Conservation (phyloP, 2,113 vertebrate species). For the Glaucidium brasilianum region DNA sequence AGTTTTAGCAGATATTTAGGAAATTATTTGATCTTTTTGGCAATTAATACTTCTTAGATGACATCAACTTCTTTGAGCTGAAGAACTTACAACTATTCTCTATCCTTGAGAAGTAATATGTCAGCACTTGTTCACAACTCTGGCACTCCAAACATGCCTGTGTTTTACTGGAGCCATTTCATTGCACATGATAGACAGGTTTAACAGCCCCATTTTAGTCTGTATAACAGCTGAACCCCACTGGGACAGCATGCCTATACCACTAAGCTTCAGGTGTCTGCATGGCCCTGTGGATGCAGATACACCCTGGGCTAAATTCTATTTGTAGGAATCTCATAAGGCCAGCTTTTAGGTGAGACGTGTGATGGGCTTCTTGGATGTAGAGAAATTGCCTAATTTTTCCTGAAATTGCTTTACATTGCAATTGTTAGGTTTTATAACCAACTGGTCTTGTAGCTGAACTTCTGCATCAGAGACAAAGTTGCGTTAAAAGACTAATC, state of each 20-base stretch:
- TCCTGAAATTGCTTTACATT: not conserved
- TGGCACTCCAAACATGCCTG: fast-evolving
- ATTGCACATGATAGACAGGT: not conserved
- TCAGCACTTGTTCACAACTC: not conserved
- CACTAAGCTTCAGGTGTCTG: not conserved
- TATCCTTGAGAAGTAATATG: not conserved
- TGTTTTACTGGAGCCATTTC: not conserved
- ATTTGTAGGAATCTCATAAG: not conserved
- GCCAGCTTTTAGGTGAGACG: not conserved
- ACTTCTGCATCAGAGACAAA: not conserved
- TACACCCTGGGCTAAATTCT: not conserved
- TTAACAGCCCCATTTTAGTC: not conserved
- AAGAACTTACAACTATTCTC: not conserved
- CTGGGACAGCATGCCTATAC: fast-evolving
- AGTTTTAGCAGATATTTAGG: not conserved
- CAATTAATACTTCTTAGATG: not conserved
- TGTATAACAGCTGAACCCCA: not conserved
- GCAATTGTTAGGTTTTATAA: not conserved
- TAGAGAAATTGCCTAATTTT: not conserved
- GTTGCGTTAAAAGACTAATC: not conserved
- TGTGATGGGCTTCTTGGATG: not conserved
- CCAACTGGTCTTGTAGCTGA: not conserved
- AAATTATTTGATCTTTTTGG: not conserved
- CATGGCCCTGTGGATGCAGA: not conserved
- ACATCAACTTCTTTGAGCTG: not conserved